A percentile compares a stretch with the other conserved stretches of the same genome.
Evolutionary conservation across 2,888 invertebrate genomes (phyloP).

Genomic region (Tanaodytes sp.): DNA sequence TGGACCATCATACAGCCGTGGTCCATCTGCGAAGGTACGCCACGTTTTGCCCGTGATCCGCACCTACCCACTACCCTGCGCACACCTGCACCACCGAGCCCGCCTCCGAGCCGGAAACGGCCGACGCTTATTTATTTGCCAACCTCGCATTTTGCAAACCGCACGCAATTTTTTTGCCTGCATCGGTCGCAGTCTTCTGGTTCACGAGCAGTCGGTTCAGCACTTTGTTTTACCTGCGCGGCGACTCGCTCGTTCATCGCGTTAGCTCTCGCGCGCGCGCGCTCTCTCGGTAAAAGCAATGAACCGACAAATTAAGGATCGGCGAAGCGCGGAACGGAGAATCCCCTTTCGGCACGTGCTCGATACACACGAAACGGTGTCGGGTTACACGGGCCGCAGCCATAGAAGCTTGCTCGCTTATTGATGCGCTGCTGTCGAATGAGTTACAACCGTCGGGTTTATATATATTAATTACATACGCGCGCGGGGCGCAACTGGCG

Average conservation of each 20-base stretch:
- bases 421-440: slow-evolving; percentile 50
- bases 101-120: slow-evolving; percentile 8
- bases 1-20: slow-evolving; percentile 99
- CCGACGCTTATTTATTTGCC: slow-evolving; percentile 9
- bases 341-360: slow-evolving; percentile 55
- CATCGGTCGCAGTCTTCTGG: no score
- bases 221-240: no score
- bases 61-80: slow-evolving; percentile 2
- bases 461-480: slow-evolving; percentile 53
- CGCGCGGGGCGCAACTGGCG: slow-evolving; percentile 43
- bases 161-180: slow-evolving; percentile 7
- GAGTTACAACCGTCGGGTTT: slow-evolving; percentile 52
- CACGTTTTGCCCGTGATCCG: slow-evolving; percentile 19
- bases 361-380: slow-evolving; percentile 46
- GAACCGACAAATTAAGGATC: neutral
- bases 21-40: slow-evolving; percentile 97
- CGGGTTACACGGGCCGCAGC: slow-evolving; percentile 49
- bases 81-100: slow-evolving; percentile 4
- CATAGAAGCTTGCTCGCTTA: slow-evolving; percentile 47
- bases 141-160: slow-evolving; percentile 2
- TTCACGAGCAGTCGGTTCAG: no score
- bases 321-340: slow-evolving; percentile 49
- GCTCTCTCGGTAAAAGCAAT: no score
- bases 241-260: no score
- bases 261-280: no score